A percentile compares a stretch with the other conserved stretches of the same genome.
Conservation (phyloP, 2,113 vertebrate genomes). For the Plotosus lineatus region DNA sequence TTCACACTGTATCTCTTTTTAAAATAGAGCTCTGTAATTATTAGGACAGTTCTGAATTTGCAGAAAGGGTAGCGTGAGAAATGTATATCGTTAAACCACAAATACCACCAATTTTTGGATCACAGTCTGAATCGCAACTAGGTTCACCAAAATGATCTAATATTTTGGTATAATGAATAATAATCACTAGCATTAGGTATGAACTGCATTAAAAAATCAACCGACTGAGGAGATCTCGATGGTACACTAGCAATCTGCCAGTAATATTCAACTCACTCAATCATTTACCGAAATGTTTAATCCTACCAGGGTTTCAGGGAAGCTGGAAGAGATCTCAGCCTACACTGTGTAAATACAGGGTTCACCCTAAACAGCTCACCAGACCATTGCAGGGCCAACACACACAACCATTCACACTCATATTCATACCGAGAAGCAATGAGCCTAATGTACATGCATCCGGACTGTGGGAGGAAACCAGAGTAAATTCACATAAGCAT, state of each 20-base stretch:
- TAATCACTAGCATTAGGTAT: neutral
- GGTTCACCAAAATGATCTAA: neutral
- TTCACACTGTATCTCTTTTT: constrained; percentile 23
- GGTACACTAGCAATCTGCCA: neutral
- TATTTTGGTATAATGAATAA: neutral
- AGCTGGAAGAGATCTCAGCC: no score
- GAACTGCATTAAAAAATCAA: neutral
- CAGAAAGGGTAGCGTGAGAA: neutral
- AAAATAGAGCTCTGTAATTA: constrained; percentile 18
- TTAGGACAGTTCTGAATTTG: constrained; percentile 27
- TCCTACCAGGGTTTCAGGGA: no score
- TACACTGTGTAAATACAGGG: no score
- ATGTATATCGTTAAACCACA: neutral
- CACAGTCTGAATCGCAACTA: neutral
- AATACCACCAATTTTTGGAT: neutral
- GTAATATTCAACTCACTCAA: neutral
- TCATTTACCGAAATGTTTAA: no score
- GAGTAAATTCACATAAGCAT: no score
- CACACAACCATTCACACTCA: no score
- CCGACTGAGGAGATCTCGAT: neutral
- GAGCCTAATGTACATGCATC: no score
- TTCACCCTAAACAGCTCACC: no score
- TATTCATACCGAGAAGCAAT: no score
- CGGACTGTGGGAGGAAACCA: no score
- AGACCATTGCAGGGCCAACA: no score